Evolutionary conservation across 35 echinoderm and acorn worm genomes (phyloP).

Genomic region (Apostichopus parvimensis): DNA sequence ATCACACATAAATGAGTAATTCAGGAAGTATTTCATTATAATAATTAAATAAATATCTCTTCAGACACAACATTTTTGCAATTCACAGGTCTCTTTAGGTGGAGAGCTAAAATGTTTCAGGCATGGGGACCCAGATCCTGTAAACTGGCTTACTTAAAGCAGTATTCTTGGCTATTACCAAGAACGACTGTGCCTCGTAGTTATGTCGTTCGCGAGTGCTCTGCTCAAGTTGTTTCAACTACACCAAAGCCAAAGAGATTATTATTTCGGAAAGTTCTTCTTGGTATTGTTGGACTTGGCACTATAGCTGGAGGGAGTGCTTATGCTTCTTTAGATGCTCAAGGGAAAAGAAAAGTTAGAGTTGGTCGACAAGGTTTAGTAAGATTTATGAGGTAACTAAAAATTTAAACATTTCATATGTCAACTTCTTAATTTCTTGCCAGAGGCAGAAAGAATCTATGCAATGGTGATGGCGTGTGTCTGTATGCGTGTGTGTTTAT

Average conservation of each 20-base stretch:
- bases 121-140: not conserved
- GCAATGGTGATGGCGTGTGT: too few relatives aligned
- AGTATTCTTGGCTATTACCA: not conserved
- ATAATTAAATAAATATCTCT: too few relatives aligned
- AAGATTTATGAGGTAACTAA: slow-evolving; percentile 72
- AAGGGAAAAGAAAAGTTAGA: slow-evolving; percentile 62
- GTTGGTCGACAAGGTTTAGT: slow-evolving; percentile 74
- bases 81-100: not conserved
- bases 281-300: slow-evolving; percentile 18
- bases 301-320: slow-evolving; percentile 17
- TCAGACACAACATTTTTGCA: not conserved
- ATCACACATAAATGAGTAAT: too few relatives aligned
- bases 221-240: not conserved
- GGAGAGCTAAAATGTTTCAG: not conserved
- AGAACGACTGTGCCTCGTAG: not conserved
- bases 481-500: too few relatives aligned
- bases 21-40: too few relatives aligned
- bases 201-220: not conserved
- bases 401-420: too few relatives aligned
- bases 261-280: slow-evolving; percentile 20
- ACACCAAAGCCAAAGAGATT: slow-evolving; percentile 35
- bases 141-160: not conserved
- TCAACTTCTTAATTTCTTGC: too few relatives aligned
- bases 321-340: slow-evolving; percentile 55
- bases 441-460: too few relatives aligned